Evolutionary conservation across 2,797 vertebrate species (phyloP).

Genomic region (Arrhamphus sclerolepis): DNA sequence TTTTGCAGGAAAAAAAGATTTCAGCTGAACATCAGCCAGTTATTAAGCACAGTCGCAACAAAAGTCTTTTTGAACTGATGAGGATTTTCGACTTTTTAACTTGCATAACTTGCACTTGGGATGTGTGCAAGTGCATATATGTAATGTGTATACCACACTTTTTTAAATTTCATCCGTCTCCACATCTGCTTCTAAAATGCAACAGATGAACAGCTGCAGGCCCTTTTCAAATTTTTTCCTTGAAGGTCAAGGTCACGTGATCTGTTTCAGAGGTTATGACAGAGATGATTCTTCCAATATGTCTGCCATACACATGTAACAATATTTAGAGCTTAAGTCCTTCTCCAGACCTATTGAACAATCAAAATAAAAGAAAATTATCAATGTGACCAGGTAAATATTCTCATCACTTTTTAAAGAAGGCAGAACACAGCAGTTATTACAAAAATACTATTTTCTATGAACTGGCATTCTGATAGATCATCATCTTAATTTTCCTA

Average conservation of each 20-base stretch:
- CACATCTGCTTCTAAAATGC: constrained; percentile 1
- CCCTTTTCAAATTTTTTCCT: no score
- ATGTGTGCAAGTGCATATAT: no score
- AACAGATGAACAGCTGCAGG: constrained; percentile 20
- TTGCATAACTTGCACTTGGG: no score
- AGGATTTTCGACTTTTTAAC: no score
- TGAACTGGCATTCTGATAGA: constrained; percentile 78
- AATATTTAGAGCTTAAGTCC: constrained; percentile 7
- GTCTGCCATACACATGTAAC: constrained; percentile 39
- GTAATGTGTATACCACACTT: no score
- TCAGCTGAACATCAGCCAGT: no score
- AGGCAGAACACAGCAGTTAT: constrained; percentile 29
- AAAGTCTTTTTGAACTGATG: no score
- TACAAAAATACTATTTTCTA: constrained; percentile 49
- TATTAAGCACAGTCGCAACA: no score
- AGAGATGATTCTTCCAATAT: constrained; percentile 25
- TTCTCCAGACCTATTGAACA: constrained; percentile 19
- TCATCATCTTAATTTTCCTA: constrained; percentile 76
- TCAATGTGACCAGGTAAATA: constrained; percentile 21
- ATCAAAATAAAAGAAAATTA: constrained; percentile 33
- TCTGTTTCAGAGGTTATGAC: constrained; percentile 24
- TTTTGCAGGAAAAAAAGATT: background rate
- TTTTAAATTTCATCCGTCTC: no score
- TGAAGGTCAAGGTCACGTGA: constrained; percentile 10
- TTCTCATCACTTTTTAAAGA: constrained; percentile 13